These are phyloP conservation scores for Trinectes maculatus DNA, from an alignment of 2,113 vertebrate genomes.

Conservation along the genomic window DNA sequence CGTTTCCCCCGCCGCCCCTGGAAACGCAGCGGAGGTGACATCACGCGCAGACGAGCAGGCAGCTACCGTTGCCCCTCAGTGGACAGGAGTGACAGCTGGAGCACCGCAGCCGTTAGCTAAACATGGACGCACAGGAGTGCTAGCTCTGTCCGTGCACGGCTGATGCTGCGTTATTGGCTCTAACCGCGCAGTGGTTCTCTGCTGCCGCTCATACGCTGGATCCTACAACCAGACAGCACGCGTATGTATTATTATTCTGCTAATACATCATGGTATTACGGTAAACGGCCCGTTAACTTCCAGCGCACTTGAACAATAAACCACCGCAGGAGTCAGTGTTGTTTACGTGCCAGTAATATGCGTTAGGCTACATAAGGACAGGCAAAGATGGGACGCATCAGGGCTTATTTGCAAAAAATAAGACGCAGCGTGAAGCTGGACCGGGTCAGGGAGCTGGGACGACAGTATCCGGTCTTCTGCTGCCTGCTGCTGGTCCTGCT, in stretches of 20 bases:
- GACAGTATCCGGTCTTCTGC: conserved; percentile 94
- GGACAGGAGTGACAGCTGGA: conserved; percentile 20
- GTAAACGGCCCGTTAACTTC: conserved; percentile 15
- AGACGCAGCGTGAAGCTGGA: conserved; percentile 81
- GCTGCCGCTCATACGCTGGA: not conserved
- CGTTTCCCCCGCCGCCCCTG: not conserved
- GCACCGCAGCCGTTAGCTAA: conserved; percentile 45
- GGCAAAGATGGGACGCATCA: conserved; percentile 67
- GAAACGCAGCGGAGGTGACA: conserved; percentile 73
- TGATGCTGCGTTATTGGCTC: conserved; percentile 20
- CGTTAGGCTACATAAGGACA: not conserved
- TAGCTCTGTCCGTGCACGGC: not conserved
- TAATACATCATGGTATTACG: conserved; percentile 38
- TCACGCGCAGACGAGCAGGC: conserved; percentile 52
- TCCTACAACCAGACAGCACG: not conserved
- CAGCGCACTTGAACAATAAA: conserved; percentile 38
- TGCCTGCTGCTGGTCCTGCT: conserved; percentile 86
- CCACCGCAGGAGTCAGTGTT: conserved; percentile 25
- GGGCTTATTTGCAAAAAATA: conserved; percentile 69
- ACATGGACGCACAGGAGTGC: not conserved
- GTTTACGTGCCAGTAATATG: conserved; percentile 32
- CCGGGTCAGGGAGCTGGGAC: conserved; percentile 85
- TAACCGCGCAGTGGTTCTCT: conserved; percentile 25
- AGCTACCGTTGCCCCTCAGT: conserved; percentile 10
- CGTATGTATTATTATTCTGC: conserved; percentile 25